Evolutionary conservation across 2,888 invertebrate species (phyloP), one percentile per base, ranked within the genome.

Genomic region (Tipula confusa): DNA sequence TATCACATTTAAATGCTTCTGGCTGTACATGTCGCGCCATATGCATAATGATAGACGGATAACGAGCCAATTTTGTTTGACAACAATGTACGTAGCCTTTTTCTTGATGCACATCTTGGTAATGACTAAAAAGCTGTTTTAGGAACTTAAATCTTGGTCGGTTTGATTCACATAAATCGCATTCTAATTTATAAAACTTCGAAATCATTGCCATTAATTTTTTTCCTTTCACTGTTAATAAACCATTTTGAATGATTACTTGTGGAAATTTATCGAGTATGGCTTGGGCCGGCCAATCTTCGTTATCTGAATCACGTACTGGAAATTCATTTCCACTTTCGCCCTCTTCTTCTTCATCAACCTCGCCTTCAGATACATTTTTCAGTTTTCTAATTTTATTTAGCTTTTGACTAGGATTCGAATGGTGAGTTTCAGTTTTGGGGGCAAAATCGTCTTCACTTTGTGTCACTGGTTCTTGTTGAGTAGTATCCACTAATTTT

Each of bases 11-110:
- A 43, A 84, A 85, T 1, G 83, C 84, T 28, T 84, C 84, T 1
- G 85, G 85, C 29, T 85, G 83, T 7, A 85, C 31, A 81, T 85
- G 85, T n/a, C 84, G 38, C 2, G 83, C 83, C 84, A 84, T 84
- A 83, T 84, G 84, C 84, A 84, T 84, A 5, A 84, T 83, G 18
- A 84, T 84, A 2, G 84, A 64, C n/a, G 84, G 84, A 29, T 84
- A 83, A 11, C 84, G 84, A 81, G 5, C 29, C 1, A 84, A 83
- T 83, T 84, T 84, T 2, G 81, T 38, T 31, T 84, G 84, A 28
- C 84, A 84, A 31, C 84, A 84, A 7, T 79, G 79, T n/a, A 84
- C 79, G 38, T 84, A 84, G 6, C 84, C 84, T 2, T 80, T n/a
- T 9, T 64, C 83, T 15, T 84, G 64, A 28, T 84, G 84, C 0